Evolutionary conservation across 1,140 invertebrate species (phyloP).

Genomic region (Saccostrea echinata): DNA sequence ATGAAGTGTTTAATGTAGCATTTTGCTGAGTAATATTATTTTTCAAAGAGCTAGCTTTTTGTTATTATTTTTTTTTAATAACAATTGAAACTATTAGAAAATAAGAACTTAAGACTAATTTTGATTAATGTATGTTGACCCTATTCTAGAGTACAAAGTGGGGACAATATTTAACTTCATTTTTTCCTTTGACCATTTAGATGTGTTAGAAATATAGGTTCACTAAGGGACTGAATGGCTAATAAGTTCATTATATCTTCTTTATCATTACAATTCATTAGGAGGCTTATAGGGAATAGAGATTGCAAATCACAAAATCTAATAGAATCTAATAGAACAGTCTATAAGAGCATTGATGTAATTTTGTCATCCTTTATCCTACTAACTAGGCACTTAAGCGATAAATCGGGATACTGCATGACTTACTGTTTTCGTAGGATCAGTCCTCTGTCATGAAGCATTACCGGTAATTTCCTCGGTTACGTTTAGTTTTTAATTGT

Average conservation of each 20-base stretch:
- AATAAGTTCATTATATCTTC: not conserved
- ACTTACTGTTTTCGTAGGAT: not conserved
- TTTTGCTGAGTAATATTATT: too few relatives aligned
- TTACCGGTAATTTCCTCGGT: not conserved
- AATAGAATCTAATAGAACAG: not conserved
- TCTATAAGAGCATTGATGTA: slow-evolving; percentile 25
- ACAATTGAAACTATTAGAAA: too few relatives aligned
- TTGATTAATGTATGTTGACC: too few relatives aligned
- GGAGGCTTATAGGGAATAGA: not conserved
- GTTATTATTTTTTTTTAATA: too few relatives aligned
- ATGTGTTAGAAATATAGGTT: not conserved
- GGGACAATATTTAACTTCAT: too few relatives aligned
- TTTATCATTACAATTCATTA: slow-evolving; percentile 33
- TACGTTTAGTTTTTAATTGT: not conserved
- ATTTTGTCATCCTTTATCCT: slow-evolving; percentile 20
- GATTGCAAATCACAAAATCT: too few relatives aligned
- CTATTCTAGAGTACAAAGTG: too few relatives aligned
- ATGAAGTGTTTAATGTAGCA: too few relatives aligned
- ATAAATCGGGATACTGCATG: slow-evolving; percentile 28
- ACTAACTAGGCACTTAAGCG: not conserved
- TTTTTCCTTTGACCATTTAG: too few relatives aligned
- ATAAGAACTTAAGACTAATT: too few relatives aligned
- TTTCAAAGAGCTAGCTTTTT: too few relatives aligned
- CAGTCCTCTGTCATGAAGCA: not conserved
- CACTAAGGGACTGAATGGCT: not conserved